Conservation (phyloP, 1,140 invertebrate species). For the Drosophila nigromelanica region DNA sequence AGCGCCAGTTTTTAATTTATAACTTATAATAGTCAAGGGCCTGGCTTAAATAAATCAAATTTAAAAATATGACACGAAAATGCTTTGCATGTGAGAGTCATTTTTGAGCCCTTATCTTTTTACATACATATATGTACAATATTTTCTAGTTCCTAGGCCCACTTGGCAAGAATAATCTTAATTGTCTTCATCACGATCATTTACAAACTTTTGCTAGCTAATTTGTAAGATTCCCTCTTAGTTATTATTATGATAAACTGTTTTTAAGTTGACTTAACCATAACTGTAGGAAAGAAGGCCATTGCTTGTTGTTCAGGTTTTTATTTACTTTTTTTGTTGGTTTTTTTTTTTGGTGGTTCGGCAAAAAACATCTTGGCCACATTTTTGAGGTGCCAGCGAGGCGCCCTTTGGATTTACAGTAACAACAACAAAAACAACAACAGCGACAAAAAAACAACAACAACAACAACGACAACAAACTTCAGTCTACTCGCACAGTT, state of each 20-base stretch:
- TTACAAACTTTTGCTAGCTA: not conserved
- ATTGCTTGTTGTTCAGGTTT: not conserved
- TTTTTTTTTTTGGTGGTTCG: conserved; percentile 5
- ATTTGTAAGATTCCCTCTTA: not conserved
- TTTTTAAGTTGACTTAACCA: not conserved
- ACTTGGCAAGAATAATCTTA: no score
- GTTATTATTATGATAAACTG: not conserved
- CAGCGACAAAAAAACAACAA: conserved; percentile 14
- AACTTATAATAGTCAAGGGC: no score
- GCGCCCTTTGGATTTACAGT: conserved; percentile 43
- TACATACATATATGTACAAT: no score
- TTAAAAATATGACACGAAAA: no score
- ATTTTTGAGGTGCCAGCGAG: conserved; percentile 49
- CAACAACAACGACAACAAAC: conserved; percentile 19
- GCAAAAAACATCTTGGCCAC: conserved; percentile 30
- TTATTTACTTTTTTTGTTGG: conserved; percentile 15
- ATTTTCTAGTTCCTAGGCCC: no score
- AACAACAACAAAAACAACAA: conserved; percentile 9
- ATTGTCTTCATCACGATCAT: no score
- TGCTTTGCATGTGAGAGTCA: no score
- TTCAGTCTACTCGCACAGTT: conserved; percentile 49
- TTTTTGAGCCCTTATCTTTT: no score
- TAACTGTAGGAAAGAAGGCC: not conserved
- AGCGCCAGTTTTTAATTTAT: no score
- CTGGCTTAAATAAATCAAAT: no score